Percentiles rank a stretch among this genome's conserved stretches.
Evolutionary conservation across 1,140 invertebrate genomes (phyloP).

Genomic region (Copidosoma floridanum): DNA sequence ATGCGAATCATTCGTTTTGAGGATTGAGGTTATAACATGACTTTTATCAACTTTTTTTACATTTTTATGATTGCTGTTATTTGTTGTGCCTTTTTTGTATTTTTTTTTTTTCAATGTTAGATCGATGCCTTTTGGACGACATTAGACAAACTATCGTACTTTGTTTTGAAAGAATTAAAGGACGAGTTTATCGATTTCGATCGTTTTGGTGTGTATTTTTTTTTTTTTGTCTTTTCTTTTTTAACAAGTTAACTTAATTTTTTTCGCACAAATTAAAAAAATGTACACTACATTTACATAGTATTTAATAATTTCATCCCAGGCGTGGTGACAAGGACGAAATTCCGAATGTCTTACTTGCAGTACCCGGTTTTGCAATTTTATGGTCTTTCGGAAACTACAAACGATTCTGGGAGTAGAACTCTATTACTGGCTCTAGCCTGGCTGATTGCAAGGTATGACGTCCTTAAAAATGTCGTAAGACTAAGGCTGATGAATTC

Average conservation of each 20-base stretch:
- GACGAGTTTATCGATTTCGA: constrained; percentile 27
- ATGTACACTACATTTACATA: neutral
- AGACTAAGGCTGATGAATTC: constrained; percentile 30
- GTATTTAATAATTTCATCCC: neutral
- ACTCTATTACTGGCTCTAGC: constrained; percentile 39
- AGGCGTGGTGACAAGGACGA: constrained; percentile 36
- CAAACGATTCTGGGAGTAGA: constrained; percentile 23
- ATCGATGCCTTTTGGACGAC: constrained; percentile 13
- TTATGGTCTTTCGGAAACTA: constrained; percentile 29
- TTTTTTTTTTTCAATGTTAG: constrained; percentile 8
- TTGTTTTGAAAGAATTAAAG: constrained; percentile 31
- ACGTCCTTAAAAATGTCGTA: constrained; percentile 30
- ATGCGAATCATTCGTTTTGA: neutral
- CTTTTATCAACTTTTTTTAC: constrained; percentile 31
- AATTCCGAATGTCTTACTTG: constrained; percentile 42
- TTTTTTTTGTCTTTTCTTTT: constrained; percentile 6
- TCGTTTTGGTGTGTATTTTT: constrained; percentile 36
- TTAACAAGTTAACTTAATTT: neutral
- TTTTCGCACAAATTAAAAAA: constrained; percentile 2
- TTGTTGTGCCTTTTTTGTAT: neutral
- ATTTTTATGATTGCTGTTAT: neutral
- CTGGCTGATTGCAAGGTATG: constrained; percentile 40
- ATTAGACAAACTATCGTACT: constrained; percentile 35
- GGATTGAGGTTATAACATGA: constrained; percentile 7
- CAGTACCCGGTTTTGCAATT: constrained; percentile 41